Evolutionary conservation across 1,140 invertebrate genomes (phyloP), one percentile per base, ranked within the genome.

Genomic region (Apis laboriosa): DNA sequence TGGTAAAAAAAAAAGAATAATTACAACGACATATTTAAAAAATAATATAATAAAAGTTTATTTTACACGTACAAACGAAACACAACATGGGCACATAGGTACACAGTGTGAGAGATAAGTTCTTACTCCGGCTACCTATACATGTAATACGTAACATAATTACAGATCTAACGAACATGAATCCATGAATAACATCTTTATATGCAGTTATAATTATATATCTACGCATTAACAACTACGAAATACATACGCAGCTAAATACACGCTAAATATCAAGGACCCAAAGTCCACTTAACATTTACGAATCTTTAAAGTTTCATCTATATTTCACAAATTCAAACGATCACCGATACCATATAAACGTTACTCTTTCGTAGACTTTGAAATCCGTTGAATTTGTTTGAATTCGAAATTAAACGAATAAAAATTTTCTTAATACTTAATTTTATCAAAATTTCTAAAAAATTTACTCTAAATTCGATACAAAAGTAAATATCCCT

Each of bases 41-140:
- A 88, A 88, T 88, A 88, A 88, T 88, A 88, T 87, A 86, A 91
- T 89, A 87, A 88, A 92, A 87, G 90, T 91, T 92, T 94, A 93
- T 92, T 92, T 93, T 92, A 92, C 90, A 93, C 87, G 88, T 92
- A 89, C 85, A 86, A 84, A 76, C 64, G 91, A 84, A 91, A 91
- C 89, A 92, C 91, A 92, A 84, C 90, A 9, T 75, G 82, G 60
- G 67, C 61, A 82, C 80, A 80, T 88, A 80, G 61, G 67, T 88
- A 88, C 84, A 77, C 72, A 77, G 43, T 78, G n/a, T 19, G 61
- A 58, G n/a, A 73, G 49, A 53, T 80, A 77, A 56, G 58, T 73
- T 21, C 72, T 78, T 7, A 60, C 55, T 84, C 76, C 67, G 60
- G 55, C 63, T 56, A 66, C 77, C 66, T 73, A 75, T 63, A 82